Conservation (phyloP, 2,797 vertebrate genomes). For the Apodemus agrarius region DNA sequence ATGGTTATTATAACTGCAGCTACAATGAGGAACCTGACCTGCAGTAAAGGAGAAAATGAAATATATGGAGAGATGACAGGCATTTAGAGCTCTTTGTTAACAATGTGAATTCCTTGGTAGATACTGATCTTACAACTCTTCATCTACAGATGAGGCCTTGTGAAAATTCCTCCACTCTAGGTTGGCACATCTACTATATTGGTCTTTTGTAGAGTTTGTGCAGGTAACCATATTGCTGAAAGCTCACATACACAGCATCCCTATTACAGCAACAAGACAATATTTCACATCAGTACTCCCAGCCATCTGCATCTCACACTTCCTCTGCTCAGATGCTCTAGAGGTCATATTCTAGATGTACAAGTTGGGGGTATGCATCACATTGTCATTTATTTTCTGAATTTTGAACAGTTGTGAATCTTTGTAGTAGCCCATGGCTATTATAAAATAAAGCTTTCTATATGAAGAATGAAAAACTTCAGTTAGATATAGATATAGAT, state of each 20-base stretch:
- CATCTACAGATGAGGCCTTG: not conserved
- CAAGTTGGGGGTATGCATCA: not conserved
- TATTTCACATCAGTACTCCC: not conserved
- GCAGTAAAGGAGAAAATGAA: not conserved
- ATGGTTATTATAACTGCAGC: not conserved
- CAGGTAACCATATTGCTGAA: not conserved
- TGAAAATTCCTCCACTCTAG: not conserved
- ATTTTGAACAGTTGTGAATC: not conserved
- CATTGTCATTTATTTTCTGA: not conserved
- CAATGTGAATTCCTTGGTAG: not conserved
- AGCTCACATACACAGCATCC: not conserved
- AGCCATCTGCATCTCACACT: not conserved
- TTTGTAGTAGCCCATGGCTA: not conserved
- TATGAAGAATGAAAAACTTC: not conserved
- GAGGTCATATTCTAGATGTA: not conserved
- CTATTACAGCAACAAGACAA: not conserved
- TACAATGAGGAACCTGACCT: not conserved
- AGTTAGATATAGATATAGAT: not conserved
- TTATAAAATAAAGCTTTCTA: not conserved
- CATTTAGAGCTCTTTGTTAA: not conserved
- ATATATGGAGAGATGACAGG: not conserved
- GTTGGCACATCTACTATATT: not conserved
- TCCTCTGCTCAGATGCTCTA: not conserved
- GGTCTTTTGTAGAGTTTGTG: not conserved
- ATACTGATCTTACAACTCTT: not conserved